phyloP scores from a whole-genome alignment of 2,797 vertebrate genomes.

The Mionectes olivaceus region DNA sequence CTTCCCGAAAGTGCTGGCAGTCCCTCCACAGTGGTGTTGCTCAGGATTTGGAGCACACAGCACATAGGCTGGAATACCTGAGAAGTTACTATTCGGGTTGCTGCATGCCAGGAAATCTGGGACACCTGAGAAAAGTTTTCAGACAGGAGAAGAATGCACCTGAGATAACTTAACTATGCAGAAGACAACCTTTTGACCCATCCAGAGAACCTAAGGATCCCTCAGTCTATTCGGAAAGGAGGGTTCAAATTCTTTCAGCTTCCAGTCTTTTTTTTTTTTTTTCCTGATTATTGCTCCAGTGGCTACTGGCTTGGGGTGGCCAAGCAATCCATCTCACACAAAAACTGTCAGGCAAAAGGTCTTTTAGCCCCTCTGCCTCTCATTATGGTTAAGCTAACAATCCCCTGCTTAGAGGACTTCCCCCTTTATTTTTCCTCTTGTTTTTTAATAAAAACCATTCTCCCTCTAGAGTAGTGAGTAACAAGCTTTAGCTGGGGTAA shows the following conservation, averaged over 20 bases:
- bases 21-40: background rate
- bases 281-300: background rate
- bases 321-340: background rate
- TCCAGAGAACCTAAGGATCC: background rate
- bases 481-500: background rate
- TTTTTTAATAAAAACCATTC: background rate
- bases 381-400: background rate
- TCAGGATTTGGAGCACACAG: background rate
- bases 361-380: background rate
- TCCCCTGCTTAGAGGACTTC: background rate
- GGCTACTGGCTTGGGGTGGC: background rate
- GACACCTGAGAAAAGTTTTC: background rate
- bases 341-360: background rate
- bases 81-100: background rate
- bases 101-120: background rate
- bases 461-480: background rate
- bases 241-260: background rate
- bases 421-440: background rate
- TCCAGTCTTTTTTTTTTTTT: background rate
- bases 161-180: background rate
- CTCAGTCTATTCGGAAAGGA: background rate
- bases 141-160: background rate
- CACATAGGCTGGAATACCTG: background rate
- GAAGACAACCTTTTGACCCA: fast-evolving
- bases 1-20: background rate